Base-by-base conservation (phyloP, 2,797 vertebrate species). In the Phylloscopus collybita region DNA sequence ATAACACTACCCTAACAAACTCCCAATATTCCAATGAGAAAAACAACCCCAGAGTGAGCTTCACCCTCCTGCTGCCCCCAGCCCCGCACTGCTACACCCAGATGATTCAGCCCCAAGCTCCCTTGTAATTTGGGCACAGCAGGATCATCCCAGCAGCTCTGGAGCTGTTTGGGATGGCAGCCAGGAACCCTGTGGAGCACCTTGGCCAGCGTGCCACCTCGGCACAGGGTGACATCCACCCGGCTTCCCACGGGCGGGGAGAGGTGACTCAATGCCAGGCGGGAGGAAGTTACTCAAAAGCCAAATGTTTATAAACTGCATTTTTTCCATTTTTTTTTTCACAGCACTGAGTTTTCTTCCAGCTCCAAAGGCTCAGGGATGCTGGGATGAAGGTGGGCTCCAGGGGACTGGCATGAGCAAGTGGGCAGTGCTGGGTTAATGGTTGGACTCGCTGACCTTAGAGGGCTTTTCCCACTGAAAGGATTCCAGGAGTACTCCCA, bases 81-180 rank as follows among this genome's bases (percentile, higher is more conserved):
- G 78, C 73, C 66, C 61, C 0, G 0, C 51, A 8, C 57, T 71
- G 65, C 72, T 83, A 53, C 88, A 27, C 71, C 78, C 88, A 8
- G 86, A 36, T 93, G 94, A 94, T 90, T 94, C 94, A 95, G 82
- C 38, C 62, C 65, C 8, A 47, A 47, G 49, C 79, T 71, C 71
- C 50, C 34, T 40, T 12, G 74, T 64, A 61, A 47, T 86, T 64
- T 50, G 83, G 83, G 20, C 15, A 3, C 64, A 40, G 91, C 80
- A 75, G 80, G 73, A 72, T 57, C 34, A 64, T 65, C 9, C 8
- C 86, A 78, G 84, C 84, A 42, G 73, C 91, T 88, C 62, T 13
- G 10, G 15, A 42, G 57, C 56, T 2, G 2, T 12, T 49, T 21
- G 80, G 94, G 95, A 72, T 5, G 34, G 36, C 2, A 51, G 88